Evolutionary conservation across 2,797 vertebrate species (phyloP), one percentile per base, ranked within the genome.

Genomic region (Buphagus erythrorhynchus): DNA sequence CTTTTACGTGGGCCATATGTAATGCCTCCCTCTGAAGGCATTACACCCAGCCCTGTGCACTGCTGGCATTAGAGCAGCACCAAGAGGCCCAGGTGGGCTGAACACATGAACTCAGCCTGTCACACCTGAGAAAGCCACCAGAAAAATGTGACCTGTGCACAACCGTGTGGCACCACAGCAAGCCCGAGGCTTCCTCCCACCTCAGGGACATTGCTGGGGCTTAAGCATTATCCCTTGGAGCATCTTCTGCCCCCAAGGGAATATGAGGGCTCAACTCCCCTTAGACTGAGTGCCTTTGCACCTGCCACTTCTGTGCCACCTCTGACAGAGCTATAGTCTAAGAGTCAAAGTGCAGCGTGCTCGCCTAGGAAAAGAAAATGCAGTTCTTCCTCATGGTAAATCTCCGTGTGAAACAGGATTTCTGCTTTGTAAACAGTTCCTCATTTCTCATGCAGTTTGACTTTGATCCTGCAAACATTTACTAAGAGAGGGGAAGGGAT

Each of bases 161-260:
- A 0, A 29, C 42, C 0, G 0, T 2, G 5, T 15, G 18, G 52
- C 3, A 3, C 2, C 0, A 0, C 52, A 48, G 31, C 38, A 28
- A 31, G 58, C 58, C 69, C 8, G 5, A 29, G 49, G 79, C 79
- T 78, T 77, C 40, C 43, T 74, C 40, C 68, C 0, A 0, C 48
- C 68, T 18, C 13, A 4, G 57, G 57, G 61, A 22, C 57, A 16
- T 9, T 2, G 1, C 68, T 77, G 46, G 1, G 1, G 17, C 48
- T 40, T 25, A 10, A 54, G 46, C 25, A 2, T 69, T 46, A 17
- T 10, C 52, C 48, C 59, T 45, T 9, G 8, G 79, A 76, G 38
- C 75, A 16, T 48, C 40, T 87, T 68, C 36, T 59, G 57, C 36
- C 48, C 51, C 52, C 36, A 6, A 24, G 48, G 58, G 75, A 69